Base-by-base conservation (phyloP, 2,113 vertebrate genomes). In the Micromys minutus region DNA sequence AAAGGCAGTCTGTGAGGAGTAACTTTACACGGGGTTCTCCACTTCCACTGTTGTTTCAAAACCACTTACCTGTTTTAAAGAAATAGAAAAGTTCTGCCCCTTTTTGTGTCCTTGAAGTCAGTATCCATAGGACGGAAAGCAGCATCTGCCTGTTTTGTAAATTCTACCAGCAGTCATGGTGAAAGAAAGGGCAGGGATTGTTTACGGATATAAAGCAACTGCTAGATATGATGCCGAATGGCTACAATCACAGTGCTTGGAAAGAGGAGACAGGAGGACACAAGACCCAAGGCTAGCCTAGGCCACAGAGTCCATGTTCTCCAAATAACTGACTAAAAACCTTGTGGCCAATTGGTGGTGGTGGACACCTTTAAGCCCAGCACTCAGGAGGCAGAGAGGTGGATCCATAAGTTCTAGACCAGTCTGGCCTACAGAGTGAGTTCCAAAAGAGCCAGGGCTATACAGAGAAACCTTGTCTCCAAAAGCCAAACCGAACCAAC, bases 61-160 rank as follows among this genome's bases (percentile, higher is more conserved):
- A 55, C 75, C n/a, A 63, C 83, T 42, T 87, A 31, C 17, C 89
- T 91, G 95, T 91, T 96, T 75, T n/a, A 22, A 55, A 91, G 72
- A 93, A 65, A 61, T 65, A 13, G 0, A 69, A 47, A 59, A 16
- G 21, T 47, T 69, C 11, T 63, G 45, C 11, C 71, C 24, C 10
- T 59, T 21, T 83, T 4, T 69, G 26, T 86, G 21, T 50, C 26
- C 8, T 21, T 21, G 34, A n/a, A 74, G 15, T 87, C 31, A 84
- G 61, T 17, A 80, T 50, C 22, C 75, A 0, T 3, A n/a, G 84
- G 24, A 75, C 6, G 89, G 75, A 91, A 95, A 45, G 57, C 39
- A 89, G 13, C 16, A 34, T 9, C 59, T 39, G 2, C 81, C 93
- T 92, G 39, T 39, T 63, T 83, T 91, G 39, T 4, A 85, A 65